phyloP scores from a whole-genome alignment of 2,888 invertebrate genomes.

The Tetheella fluctuosa region DNA sequence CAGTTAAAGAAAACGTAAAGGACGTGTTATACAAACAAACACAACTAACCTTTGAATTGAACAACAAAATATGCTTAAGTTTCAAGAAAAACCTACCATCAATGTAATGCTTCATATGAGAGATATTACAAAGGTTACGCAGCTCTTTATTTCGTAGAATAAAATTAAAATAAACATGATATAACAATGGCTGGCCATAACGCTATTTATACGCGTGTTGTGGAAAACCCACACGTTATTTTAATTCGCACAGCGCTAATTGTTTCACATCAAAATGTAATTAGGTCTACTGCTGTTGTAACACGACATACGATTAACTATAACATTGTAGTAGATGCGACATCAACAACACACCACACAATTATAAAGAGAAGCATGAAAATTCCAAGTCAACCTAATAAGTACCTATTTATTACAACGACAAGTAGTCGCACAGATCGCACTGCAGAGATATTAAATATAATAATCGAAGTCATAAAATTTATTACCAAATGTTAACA shows the following conservation, averaged over 20 bases:
- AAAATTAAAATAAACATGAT: slow-evolving; percentile 17
- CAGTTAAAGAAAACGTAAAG: not conserved
- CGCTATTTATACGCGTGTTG: slow-evolving; percentile 25
- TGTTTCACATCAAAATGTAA: slow-evolving; percentile 44
- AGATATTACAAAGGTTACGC: not conserved
- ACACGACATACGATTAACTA: slow-evolving; percentile 19
- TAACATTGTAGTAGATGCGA: slow-evolving; percentile 18
- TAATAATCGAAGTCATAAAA: no score
- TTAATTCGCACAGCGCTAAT: slow-evolving; percentile 41
- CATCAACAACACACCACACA: slow-evolving; percentile 20
- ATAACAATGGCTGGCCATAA: slow-evolving; percentile 15
- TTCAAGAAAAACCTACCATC: not conserved
- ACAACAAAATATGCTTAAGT: not conserved
- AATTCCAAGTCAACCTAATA: no score
- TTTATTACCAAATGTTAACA: no score
- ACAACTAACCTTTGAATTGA: not conserved
- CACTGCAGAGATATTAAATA: no score
- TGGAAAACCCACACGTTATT: slow-evolving; percentile 33
- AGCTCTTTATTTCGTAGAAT: not conserved
- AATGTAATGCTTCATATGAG: not conserved
- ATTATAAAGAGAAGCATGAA: no score
- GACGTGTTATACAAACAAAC: not conserved
- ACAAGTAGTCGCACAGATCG: no score
- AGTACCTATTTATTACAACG: no score
- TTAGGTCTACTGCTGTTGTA: slow-evolving; percentile 37